A percentile compares a stretch with the other conserved stretches of the same genome.
Evolutionary conservation across 2,113 vertebrate species (phyloP).

Genomic region (Ellobius talpinus): DNA sequence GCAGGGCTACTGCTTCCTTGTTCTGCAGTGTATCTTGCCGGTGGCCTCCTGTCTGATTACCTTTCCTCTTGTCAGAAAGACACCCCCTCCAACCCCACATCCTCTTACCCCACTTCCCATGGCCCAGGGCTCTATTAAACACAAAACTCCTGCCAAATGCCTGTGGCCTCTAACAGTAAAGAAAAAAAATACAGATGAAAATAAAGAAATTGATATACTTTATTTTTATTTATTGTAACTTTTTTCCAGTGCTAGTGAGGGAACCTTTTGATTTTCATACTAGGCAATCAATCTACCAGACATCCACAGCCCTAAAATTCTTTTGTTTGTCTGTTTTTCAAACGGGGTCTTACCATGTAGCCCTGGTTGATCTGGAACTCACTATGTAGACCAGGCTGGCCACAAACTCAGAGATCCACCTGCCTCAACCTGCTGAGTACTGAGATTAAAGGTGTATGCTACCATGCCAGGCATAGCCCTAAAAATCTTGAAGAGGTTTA

Average conservation of each 20-base stretch:
- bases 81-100: neutral
- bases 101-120: neutral
- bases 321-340: neutral
- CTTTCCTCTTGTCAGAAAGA: neutral
- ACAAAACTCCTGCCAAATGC: constrained; percentile 21
- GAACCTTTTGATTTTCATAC: neutral
- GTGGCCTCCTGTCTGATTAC: neutral
- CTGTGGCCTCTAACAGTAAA: neutral
- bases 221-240: constrained; percentile 23
- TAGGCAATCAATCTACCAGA: neutral
- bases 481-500: constrained; percentile 46
- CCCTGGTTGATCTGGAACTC: neutral
- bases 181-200: neutral
- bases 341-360: neutral
- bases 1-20: neutral
- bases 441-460: neutral
- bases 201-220: constrained; percentile 24
- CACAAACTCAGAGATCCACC: neutral
- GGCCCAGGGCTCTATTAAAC: constrained; percentile 31
- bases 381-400: neutral
- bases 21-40: neutral
- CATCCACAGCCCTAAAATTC: neutral
- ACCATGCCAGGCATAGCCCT: neutral
- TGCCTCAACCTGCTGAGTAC: neutral
- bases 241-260: neutral